Conservation (phyloP, 2,113 vertebrate species). For the Thoracochromis brauschi region DNA sequence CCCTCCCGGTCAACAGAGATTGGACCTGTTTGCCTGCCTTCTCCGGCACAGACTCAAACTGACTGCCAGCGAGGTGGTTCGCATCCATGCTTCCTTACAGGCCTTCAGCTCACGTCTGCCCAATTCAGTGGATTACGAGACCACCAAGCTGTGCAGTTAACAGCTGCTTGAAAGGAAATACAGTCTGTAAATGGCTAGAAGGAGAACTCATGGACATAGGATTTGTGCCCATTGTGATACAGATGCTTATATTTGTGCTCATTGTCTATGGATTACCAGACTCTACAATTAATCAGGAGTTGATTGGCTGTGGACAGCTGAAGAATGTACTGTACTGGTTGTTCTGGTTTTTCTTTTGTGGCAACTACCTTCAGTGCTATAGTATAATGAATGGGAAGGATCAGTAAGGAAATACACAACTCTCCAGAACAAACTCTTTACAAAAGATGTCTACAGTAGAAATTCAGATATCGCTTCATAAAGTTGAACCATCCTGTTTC, state of each 20-base stretch:
- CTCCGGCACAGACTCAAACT: conserved; percentile 93
- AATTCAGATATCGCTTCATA: conserved; percentile 26
- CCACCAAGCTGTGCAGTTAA: conserved; percentile 97
- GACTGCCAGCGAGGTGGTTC: conserved; percentile 88
- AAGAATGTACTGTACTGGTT: conserved; percentile 48
- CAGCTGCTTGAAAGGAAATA: conserved; percentile 40
- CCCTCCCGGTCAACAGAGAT: conserved; percentile 83
- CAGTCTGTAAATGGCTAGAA: background rate
- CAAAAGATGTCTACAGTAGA: conserved; percentile 12
- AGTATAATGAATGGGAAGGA: conserved; percentile 4
- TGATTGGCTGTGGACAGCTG: conserved; percentile 28
- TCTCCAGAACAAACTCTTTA: conserved; percentile 1
- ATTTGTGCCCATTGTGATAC: background rate
- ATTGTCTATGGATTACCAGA: conserved; percentile 36
- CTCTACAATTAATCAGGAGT: background rate
- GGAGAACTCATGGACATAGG: background rate
- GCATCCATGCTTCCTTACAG: conserved; percentile 89
- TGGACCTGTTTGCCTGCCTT: conserved; percentile 94
- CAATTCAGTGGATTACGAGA: conserved; percentile 91
- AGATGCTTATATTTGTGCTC: background rate
- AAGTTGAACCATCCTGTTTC: conserved; percentile 51
- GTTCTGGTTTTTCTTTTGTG: conserved; percentile 32
- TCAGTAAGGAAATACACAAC: conserved; percentile 30
- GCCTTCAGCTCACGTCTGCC: conserved; percentile 88
- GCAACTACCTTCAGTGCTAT: conserved; percentile 12